Conservation (phyloP, 1,140 invertebrate species). For the Caerostris darwini region DNA sequence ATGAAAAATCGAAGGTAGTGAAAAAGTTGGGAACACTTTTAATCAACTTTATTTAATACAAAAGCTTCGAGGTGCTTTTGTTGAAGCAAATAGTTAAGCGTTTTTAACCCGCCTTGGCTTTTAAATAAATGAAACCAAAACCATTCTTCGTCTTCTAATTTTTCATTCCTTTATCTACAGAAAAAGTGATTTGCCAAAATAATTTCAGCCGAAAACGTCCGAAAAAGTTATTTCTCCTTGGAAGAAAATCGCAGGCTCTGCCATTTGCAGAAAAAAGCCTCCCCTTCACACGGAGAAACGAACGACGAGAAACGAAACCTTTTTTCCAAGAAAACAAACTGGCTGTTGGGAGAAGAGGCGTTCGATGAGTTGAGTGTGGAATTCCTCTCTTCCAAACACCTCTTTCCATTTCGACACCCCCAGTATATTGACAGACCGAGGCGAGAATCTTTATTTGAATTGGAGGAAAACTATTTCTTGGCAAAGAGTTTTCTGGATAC, state of each 20-base stretch:
- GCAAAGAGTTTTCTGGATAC: too few species aligned
- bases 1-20: too few species aligned
- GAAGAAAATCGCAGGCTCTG: background rate
- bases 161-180: background rate
- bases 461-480: background rate
- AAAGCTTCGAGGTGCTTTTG: too few species aligned
- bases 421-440: background rate
- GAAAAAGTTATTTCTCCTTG: background rate
- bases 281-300: too few species aligned
- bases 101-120: background rate
- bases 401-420: background rate
- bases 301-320: too few species aligned
- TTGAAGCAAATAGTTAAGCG: background rate
- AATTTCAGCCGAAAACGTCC: background rate
- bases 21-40: too few species aligned
- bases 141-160: too few species aligned
- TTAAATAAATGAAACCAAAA: background rate
- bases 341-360: background rate
- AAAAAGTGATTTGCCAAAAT: background rate
- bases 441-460: background rate
- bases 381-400: background rate
- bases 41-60: too few species aligned
- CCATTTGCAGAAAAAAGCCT: background rate
- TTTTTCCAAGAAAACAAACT: background rate
- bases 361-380: background rate